A percentile compares a stretch with the other conserved stretches of the same genome.
Evolutionary conservation across 2,797 vertebrate species (phyloP).

Genomic region (Parotocinclus haroldoi): DNA sequence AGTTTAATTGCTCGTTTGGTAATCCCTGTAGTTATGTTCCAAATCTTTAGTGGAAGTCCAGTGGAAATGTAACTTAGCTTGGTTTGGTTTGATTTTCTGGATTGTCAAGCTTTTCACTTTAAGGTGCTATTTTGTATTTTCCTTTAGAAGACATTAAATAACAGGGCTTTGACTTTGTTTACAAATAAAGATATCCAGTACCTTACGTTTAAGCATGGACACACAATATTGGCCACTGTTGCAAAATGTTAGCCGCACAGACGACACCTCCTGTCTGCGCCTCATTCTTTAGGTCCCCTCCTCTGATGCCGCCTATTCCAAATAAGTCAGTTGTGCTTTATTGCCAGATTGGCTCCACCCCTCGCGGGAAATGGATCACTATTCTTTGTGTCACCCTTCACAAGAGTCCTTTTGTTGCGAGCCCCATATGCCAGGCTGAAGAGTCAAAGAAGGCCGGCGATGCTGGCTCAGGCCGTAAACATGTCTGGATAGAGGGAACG

Average conservation of each 20-base stretch:
- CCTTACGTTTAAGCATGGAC: no score
- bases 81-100: no score
- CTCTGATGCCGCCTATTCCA: conserved; percentile 12
- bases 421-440: conserved; percentile 56
- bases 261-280: conserved; percentile 11
- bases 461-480: conserved; percentile 51
- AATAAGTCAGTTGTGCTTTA: conserved; percentile 45
- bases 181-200: no score
- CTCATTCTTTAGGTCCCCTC: conserved; percentile 14
- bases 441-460: conserved; percentile 43
- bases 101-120: no score
- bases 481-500: conserved; percentile 42
- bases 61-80: no score
- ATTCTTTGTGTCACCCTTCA: conserved; percentile 52
- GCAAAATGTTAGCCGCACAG: conserved; percentile 9
- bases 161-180: no score
- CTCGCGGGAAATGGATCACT: conserved; percentile 44
- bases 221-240: neutral
- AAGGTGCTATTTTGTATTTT: no score
- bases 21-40: no score
- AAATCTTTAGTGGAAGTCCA: no score
- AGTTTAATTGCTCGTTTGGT: no score
- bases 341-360: conserved; percentile 38
- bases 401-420: conserved; percentile 57
- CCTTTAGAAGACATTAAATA: no score